These are phyloP conservation scores for Telmatherina bonti DNA, from an alignment of 2,797 vertebrate genomes.

Conservation along the genomic window DNA sequence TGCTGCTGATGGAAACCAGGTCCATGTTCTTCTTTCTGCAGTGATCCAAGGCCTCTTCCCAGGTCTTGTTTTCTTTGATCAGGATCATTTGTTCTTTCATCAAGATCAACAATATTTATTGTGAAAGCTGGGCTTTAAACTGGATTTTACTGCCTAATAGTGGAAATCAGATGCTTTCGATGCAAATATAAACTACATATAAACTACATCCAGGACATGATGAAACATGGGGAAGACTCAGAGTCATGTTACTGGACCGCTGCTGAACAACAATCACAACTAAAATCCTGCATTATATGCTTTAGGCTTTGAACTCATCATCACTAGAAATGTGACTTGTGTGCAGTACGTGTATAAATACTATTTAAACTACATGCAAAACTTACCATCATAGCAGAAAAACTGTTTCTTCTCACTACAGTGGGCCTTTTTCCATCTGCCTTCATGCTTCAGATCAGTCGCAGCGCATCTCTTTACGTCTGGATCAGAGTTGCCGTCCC, in stretches of 20 bases:
- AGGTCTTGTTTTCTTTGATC: neutral
- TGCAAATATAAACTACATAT: neutral
- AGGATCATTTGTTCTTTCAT: neutral
- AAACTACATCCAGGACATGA: too few species aligned
- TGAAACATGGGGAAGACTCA: too few species aligned
- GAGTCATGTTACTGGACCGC: too few species aligned
- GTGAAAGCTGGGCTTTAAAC: neutral
- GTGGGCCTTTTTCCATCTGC: accelerated
- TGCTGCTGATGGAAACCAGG: neutral
- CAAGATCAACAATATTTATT: neutral
- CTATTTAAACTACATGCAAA: neutral
- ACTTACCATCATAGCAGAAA: slow-evolving; percentile 32
- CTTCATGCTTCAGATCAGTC: neutral
- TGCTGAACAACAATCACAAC: too few species aligned
- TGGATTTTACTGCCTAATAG: neutral
- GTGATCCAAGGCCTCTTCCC: neutral
- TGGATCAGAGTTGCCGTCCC: neutral
- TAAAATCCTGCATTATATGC: too few species aligned
- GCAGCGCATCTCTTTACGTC: neutral
- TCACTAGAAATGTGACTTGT: neutral
- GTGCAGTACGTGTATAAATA: too few species aligned
- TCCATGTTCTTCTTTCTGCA: neutral
- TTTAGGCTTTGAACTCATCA: neutral
- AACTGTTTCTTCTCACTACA: accelerated
- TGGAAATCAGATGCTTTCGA: neutral